phyloP scores from a whole-genome alignment of 2,113 vertebrate species.

The Amblyopsis rosae region DNA sequence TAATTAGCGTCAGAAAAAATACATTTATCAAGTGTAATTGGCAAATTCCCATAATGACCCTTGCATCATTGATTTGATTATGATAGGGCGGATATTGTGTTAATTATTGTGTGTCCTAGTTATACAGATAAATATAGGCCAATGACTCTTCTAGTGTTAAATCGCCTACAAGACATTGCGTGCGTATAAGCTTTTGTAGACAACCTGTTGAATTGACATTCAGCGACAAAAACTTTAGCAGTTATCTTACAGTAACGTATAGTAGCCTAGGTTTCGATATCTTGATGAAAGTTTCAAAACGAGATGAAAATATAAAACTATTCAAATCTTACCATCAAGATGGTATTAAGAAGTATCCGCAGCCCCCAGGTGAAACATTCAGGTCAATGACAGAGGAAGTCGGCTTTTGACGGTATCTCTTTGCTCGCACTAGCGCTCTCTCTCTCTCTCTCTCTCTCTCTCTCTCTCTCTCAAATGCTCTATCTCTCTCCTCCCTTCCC shows the following conservation, averaged over 20 bases:
- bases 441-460: neutral
- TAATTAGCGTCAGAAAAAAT: slow-evolving; percentile 2
- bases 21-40: slow-evolving; percentile 20
- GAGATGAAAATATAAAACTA: too few species aligned
- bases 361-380: too few species aligned
- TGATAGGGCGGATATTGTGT: neutral
- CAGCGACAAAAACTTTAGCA: neutral
- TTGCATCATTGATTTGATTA: slow-evolving; percentile 33
- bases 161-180: slow-evolving; percentile 17
- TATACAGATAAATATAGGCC: neutral
- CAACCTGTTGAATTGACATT: slow-evolving; percentile 48
- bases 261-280: too few species aligned
- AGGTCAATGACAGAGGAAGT: neutral
- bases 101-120: neutral
- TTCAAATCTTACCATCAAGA: too few species aligned
- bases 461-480: neutral
- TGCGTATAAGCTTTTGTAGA: neutral
- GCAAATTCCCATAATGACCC: slow-evolving; percentile 21
- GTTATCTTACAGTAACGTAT: too few species aligned
- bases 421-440: neutral
- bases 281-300: too few species aligned
- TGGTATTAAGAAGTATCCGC: too few species aligned
- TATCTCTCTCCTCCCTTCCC: neutral
- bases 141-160: neutral
- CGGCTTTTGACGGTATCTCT: neutral